Evolutionary conservation across 2,113 vertebrate genomes (phyloP).

Genomic region (Cryptomyrus ogoouensis): DNA sequence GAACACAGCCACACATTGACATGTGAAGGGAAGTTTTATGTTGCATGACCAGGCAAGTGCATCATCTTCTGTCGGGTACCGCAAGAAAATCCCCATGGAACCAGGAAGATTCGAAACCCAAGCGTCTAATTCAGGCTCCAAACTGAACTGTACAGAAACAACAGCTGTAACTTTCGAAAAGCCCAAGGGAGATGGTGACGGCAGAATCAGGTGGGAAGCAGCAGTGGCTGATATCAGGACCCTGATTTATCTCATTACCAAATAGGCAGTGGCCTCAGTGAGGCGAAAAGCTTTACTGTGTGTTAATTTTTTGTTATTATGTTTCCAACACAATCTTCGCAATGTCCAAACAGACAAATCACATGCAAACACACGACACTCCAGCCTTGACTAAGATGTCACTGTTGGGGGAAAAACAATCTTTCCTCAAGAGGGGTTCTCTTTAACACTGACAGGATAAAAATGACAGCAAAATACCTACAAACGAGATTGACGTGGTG

Average conservation of each 20-base stretch:
- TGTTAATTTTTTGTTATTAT: neutral
- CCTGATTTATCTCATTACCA: neutral
- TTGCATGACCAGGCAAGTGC: neutral
- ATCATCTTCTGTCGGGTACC: neutral
- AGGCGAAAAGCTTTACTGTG: neutral
- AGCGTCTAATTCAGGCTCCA: neutral
- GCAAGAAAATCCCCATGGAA: neutral
- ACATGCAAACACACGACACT: neutral
- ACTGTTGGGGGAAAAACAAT: neutral
- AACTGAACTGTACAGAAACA: neutral
- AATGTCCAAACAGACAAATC: neutral
- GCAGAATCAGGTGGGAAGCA: neutral
- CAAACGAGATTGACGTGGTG: neutral
- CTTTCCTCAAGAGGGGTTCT: neutral
- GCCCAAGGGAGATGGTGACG: neutral
- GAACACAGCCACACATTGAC: neutral
- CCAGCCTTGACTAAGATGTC: neutral
- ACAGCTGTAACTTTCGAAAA: neutral
- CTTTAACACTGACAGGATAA: neutral
- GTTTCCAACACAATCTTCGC: neutral
- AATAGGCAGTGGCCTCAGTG: neutral
- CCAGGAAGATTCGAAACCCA: neutral
- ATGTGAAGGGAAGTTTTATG: neutral
- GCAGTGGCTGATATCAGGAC: neutral
- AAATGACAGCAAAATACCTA: neutral